Evolutionary conservation across 1,140 invertebrate species (phyloP).

Genomic region (Musca domestica): DNA sequence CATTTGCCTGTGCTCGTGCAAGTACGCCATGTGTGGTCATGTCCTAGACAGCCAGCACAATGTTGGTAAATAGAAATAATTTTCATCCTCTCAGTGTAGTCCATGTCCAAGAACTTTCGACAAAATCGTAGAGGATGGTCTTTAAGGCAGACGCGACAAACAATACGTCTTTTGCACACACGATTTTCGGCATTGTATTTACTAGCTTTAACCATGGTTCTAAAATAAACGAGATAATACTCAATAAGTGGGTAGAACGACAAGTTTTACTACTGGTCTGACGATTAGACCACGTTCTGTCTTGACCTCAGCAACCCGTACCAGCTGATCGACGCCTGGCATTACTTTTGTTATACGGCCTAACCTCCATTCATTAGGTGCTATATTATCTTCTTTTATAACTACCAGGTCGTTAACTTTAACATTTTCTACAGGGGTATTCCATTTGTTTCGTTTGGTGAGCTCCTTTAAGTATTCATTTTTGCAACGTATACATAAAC

Average conservation of each 20-base stretch:
- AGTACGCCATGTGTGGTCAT: neutral
- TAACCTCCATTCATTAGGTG: conserved; percentile 40
- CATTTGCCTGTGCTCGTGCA: neutral
- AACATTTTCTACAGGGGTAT: conserved; percentile 25
- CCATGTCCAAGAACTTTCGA: neutral
- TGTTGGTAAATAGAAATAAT: neutral
- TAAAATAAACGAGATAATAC: no score
- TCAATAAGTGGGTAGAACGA: neutral
- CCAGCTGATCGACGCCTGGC: conserved; percentile 43
- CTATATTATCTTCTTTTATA: conserved; percentile 39
- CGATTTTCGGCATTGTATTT: no score
- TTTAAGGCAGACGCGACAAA: neutral
- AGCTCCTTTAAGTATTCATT: conserved; percentile 36
- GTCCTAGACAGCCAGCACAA: no score
- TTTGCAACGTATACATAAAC: conserved; percentile 39
- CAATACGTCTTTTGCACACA: no score
- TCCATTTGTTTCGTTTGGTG: conserved; percentile 44
- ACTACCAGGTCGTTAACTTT: conserved; percentile 39
- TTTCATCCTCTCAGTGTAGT: neutral
- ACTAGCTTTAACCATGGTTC: no score
- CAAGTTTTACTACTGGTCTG: neutral
- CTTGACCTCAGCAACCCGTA: conserved; percentile 47
- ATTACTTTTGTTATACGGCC: conserved; percentile 45
- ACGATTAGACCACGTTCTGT: conserved; percentile 18
- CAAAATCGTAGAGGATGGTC: neutral